These are phyloP conservation scores for Motacilla alba DNA, from an alignment of 2,113 vertebrate species.

Conservation along the genomic window DNA sequence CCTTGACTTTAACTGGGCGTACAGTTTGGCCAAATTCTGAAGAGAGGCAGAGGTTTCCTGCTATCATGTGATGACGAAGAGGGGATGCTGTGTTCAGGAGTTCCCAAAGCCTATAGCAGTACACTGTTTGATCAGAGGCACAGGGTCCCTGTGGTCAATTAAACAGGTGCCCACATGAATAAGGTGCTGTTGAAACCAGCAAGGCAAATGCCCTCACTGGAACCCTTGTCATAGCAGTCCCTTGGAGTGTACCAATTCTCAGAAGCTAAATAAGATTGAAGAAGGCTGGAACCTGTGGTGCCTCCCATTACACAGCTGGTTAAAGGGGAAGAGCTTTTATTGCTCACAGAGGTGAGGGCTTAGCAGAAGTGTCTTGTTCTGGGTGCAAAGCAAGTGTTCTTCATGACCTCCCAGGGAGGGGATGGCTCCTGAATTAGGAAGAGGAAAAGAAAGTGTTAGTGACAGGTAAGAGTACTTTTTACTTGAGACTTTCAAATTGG, in stretches of 20 bases:
- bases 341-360: background rate
- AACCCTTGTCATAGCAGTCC: background rate
- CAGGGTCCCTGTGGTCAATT: fast-evolving
- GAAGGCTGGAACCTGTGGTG: background rate
- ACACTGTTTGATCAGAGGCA: background rate
- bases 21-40: background rate
- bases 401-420: background rate
- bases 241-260: background rate
- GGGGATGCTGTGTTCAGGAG: background rate
- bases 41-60: background rate
- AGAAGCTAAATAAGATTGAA: background rate
- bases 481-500: background rate
- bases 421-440: background rate
- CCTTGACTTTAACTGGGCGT: background rate
- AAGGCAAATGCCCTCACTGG: background rate
- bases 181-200: background rate
- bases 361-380: background rate
- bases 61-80: background rate
- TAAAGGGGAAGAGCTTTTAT: background rate
- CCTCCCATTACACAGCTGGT: background rate
- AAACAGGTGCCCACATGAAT: background rate
- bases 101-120: background rate
- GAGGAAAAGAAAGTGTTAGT: background rate
- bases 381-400: background rate
- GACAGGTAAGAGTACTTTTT: background rate